Base-by-base conservation (phyloP, 2,113 vertebrate species). In the Carassius auratus region DNA sequence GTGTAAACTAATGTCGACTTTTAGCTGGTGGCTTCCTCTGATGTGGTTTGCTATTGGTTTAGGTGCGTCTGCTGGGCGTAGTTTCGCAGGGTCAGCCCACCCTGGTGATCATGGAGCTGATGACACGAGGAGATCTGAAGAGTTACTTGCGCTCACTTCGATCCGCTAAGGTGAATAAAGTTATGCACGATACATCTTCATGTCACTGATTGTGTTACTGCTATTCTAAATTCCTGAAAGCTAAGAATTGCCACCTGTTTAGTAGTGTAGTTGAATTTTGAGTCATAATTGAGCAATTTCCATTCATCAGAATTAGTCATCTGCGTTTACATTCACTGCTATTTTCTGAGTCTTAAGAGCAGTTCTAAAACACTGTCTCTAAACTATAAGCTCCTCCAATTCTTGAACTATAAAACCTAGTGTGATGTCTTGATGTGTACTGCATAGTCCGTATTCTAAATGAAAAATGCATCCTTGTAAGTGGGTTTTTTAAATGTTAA, bases 31-130 rank as follows among this genome's bases (percentile, higher is more conserved):
- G 8, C 48, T 52, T 57, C 23, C n/a, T 73, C 7, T 69, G 17
- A 80, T 75, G 48, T 50, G 3, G 0, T 50, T 48, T 50, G 48
- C 0, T 87, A 86, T 88, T 89, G 36, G 89, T 85, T 38, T 91
- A 99, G 98, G 98, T 99, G 83, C 96, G 98, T 71, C 93, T 99
- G 84, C 94, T 99, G 88, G 98, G 98, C 0, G 98, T 99, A 83
- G 98, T 99, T 78, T 99, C 98, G 73, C 98, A 99, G 92, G 98
- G 98, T 80, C 98, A 99, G 87, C 98, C 98, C 45, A 99, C 98
- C 0, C 92, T 99, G 92, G 98, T 99, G 88, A 99, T 99, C 93
- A 99, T 99, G 98, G 98, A 99, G 88, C 94, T 99, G 89, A 99
- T 99, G 98, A 99, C 98, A 0, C 95, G 96, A 8, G 98, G 98